phyloP scores from a whole-genome alignment of 2,797 vertebrate genomes.

The Morus bassanus region DNA sequence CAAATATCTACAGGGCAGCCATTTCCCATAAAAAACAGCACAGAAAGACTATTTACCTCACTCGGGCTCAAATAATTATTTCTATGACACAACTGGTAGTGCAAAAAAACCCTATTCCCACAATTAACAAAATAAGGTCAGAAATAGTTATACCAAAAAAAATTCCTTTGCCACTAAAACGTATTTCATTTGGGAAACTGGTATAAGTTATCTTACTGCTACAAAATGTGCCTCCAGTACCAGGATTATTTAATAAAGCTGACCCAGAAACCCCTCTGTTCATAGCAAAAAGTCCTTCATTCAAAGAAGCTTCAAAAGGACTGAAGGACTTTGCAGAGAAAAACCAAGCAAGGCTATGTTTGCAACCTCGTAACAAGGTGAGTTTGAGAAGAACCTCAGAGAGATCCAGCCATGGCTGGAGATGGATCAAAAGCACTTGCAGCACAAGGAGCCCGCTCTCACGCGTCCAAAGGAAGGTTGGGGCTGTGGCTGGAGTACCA shows the following conservation, averaged over 20 bases:
- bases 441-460: not conserved
- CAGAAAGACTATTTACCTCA: not conserved
- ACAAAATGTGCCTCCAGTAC: not conserved
- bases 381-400: not conserved
- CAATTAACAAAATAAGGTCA: not conserved
- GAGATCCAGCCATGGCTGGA: not conserved
- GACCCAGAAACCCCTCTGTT: not conserved
- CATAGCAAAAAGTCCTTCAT: not conserved
- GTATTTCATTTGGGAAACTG: not conserved
- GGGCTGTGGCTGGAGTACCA: not conserved
- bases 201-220: not conserved
- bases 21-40: not conserved
- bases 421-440: not conserved
- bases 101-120: not conserved
- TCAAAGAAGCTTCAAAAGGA: slow-evolving; percentile 1
- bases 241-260: not conserved
- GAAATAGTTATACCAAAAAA: not conserved
- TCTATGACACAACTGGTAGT: not conserved
- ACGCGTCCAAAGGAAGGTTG: accelerated
- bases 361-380: not conserved
- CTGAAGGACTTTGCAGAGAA: not conserved
- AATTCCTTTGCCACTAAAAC: not conserved
- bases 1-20: not conserved
- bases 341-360: not conserved
- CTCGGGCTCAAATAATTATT: not conserved